Base-by-base conservation (phyloP, 2,888 invertebrate genomes). In the Pachliopta kotzebuea region DNA sequence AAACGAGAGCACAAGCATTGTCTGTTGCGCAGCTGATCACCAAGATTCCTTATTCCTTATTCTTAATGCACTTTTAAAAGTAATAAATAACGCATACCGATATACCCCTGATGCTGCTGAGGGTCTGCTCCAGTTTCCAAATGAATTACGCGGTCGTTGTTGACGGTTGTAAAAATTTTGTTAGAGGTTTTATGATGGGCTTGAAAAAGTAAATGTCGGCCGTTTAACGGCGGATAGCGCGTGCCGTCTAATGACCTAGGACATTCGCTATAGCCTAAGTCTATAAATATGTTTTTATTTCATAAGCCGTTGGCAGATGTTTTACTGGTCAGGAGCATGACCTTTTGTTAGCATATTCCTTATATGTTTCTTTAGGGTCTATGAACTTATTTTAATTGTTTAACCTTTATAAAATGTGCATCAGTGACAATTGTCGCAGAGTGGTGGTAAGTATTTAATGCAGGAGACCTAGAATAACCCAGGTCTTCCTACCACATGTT, bases 1-100 rank as follows among this genome's bases (percentile, higher is more conserved):
- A 76, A 88, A 86, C 79, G 81, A 84, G 88, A 87, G 83, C 86
- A 83, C 20, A 62, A 70, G 55, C 65, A 77, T 87, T 85, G 85
- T 85, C 70, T 70, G 67, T 56, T 37, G 65, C 71, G 85, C 88
- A 89, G 88, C 88, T 89, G 88, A 88, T 87, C 83, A 75, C 56
- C 65, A 68, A 59, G 78, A 76, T 78, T 76, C 78, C 77, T 77
- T 72, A 76, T 76, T 78, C 77, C 76, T 76, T 70, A 70, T 78
- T 77, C 76, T 76, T 70, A 70, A 76, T 75, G 76, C 75, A 76
- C 72, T 79, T 81, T 80, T 74, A 67, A 68, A 71, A 74, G 75
- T 74, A 77, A 74, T 67, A 76, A 67, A 78, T 78, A 80, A 81
- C 81, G 76, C n/a, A 81, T 76, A 76, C 74, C 74, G 79, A 73